Base-by-base conservation (phyloP, 2,797 vertebrate species). In the Luscinia luscinia region DNA sequence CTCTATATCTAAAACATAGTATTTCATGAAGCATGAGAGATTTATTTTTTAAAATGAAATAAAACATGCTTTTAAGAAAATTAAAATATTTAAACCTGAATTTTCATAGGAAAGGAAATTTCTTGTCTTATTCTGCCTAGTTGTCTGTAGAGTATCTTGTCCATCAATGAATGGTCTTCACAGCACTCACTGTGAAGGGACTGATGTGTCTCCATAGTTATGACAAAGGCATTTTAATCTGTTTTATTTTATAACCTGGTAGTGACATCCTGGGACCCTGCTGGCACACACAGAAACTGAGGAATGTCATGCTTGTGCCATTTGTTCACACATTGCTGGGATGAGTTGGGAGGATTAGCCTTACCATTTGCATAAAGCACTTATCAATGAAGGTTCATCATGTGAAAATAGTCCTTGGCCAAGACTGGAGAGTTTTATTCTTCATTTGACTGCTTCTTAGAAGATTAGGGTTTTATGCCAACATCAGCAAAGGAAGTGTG, bases 281-380 rank as follows among this genome's bases (percentile, higher is more conserved):
- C 70, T 93, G 91, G 95, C 94, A 83, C 34, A 27, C 57, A 74
- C 15, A 77, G 85, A 91, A 95, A 84, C 69, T 12, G 34, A 81
- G 91, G 92, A 94, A 93, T 87, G 92, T 95, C 74, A 87, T 59
- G 81, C 94, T 91, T 93, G 68, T 85, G 84, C 80, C 82, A 91
- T 90, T 96, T 94, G 91, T 95, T 89, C 89, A 54, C 93, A 89
- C 91, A 89, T 80, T 87, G 87, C 92, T 87, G 67, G 74, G 67
- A 84, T 92, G 87, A 89, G 61, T 16, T 90, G 43, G 34, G 52
- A 12, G 79, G 24, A 52, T 72, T 91, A 92, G 51, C 57, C 21
- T 90, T 91, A 87, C 66, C 24, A 54, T 91, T 89, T 95, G 77
- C 66, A 41, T 86, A 81, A 89, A 94, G 59, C 40, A 62, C 73